phyloP scores from a whole-genome alignment of 2,888 invertebrate species.

The Ochlodes sylvanus region DNA sequence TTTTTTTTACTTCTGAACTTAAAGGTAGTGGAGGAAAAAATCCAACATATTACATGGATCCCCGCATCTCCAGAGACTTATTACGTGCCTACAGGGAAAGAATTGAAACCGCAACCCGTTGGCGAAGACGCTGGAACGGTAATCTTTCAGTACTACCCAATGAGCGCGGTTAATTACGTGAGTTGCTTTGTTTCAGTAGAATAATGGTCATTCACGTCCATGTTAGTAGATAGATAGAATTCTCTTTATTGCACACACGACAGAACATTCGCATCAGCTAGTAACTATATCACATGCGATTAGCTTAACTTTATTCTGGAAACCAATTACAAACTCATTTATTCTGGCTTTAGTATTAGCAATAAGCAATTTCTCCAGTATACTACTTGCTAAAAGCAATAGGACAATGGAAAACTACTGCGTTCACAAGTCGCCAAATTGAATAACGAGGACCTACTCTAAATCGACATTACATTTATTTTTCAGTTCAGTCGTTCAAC shows the following conservation, averaged over 20 bases:
- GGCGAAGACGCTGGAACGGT: slow-evolving; percentile 94
- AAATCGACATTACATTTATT: not conserved
- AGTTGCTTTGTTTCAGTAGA: slow-evolving; percentile 57
- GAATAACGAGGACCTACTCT: no score
- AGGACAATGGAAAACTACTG: not conserved
- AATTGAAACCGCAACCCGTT: slow-evolving; percentile 93
- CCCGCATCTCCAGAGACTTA: slow-evolving; percentile 92
- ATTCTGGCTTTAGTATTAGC: not conserved
- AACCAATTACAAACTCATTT: not conserved
- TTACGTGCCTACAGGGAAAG: slow-evolving; percentile 90
- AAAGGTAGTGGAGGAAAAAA: slow-evolving; percentile 92
- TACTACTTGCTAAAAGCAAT: not conserved
- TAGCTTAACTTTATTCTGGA: no score
- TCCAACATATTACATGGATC: slow-evolving; percentile 90
- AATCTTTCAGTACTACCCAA: slow-evolving; percentile 93
- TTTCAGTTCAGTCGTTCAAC: slow-evolving; percentile 93
- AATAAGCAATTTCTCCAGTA: not conserved
- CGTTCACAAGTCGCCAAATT: not conserved
- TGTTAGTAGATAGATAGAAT: not conserved
- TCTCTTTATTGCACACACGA: no score
- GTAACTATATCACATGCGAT: no score
- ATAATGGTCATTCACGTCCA: not conserved
- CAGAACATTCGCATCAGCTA: no score
- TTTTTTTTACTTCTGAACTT: not conserved
- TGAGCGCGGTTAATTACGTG: slow-evolving; percentile 95